These are phyloP conservation scores for Andricus grossulariae DNA, from an alignment of 1,140 invertebrate genomes.

Conservation along the genomic window DNA sequence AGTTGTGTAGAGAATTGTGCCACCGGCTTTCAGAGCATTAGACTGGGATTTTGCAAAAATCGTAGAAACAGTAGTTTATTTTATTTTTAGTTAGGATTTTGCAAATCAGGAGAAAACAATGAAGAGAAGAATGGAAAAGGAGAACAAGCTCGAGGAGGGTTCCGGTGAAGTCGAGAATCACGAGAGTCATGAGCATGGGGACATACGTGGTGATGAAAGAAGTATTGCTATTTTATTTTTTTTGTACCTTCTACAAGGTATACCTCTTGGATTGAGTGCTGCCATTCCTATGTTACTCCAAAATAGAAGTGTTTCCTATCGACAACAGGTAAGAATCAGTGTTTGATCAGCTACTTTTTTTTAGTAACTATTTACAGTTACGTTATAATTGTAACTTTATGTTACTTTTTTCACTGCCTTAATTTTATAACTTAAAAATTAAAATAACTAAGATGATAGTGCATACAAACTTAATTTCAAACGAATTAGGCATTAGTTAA, in stretches of 20 bases:
- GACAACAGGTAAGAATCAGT: conserved; percentile 80
- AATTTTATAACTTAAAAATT: no score
- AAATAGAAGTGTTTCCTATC: conserved; percentile 92
- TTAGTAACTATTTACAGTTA: no score
- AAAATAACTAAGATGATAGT: no score
- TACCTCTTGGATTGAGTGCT: conserved; percentile 94
- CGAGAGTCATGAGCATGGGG: conserved; percentile 66
- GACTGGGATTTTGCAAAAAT: no score
- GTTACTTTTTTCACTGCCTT: no score
- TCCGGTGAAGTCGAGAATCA: conserved; percentile 27
- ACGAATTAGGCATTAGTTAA: no score
- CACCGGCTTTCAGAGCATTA: background rate
- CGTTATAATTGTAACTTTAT: no score
- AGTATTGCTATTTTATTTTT: conserved; percentile 93
- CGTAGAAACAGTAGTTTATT: background rate
- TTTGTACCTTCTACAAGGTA: conserved; percentile 96
- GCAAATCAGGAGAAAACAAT: conserved; percentile 38
- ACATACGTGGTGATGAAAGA: conserved; percentile 83
- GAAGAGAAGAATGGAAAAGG: conserved; percentile 55
- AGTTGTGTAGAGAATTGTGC: background rate
- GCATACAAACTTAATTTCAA: no score
- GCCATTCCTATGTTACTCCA: conserved; percentile 97
- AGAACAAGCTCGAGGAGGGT: conserved; percentile 52
- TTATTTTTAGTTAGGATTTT: conserved; percentile 8
- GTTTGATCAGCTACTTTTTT: no score